These are phyloP conservation scores for Oxycera nigricornis DNA, from an alignment of 2,888 invertebrate species.

Conservation along the genomic window DNA sequence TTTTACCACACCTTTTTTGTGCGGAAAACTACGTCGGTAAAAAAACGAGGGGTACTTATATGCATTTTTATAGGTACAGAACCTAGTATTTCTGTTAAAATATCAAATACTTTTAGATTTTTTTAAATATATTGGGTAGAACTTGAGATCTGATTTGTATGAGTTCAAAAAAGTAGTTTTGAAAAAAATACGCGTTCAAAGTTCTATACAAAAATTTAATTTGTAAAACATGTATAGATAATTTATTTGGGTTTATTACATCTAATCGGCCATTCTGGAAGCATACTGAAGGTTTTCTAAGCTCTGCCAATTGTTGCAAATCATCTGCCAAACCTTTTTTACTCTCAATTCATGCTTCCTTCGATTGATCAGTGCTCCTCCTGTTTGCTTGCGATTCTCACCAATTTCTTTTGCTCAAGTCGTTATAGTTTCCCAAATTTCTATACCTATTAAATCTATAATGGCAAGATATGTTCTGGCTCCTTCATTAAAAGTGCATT, in stretches of 20 bases:
- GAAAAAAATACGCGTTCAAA: not conserved
- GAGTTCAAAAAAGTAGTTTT: not conserved
- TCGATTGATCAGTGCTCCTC: not conserved
- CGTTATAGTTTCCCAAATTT: no score
- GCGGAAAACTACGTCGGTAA: not conserved
- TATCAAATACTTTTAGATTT: not conserved
- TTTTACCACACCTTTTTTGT: not conserved
- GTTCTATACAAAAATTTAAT: not conserved
- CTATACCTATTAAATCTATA: not conserved
- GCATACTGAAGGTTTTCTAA: no score
- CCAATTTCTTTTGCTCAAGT: no score
- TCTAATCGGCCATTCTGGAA: no score
- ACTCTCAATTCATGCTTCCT: not conserved
- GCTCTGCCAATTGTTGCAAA: no score
- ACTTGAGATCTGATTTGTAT: not conserved
- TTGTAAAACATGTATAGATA: not conserved
- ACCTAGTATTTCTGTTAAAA: not conserved
- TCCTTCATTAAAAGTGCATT: not conserved
- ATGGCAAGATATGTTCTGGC: not conserved
- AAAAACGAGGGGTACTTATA: not conserved
- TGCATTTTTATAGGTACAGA: not conserved
- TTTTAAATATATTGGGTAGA: not conserved
- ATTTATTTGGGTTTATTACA: not conserved
- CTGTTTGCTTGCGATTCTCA: not conserved
- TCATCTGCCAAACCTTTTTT: no score